phyloP scores from a whole-genome alignment of 2,888 invertebrate genomes.

The Hybos culiciformis region DNA sequence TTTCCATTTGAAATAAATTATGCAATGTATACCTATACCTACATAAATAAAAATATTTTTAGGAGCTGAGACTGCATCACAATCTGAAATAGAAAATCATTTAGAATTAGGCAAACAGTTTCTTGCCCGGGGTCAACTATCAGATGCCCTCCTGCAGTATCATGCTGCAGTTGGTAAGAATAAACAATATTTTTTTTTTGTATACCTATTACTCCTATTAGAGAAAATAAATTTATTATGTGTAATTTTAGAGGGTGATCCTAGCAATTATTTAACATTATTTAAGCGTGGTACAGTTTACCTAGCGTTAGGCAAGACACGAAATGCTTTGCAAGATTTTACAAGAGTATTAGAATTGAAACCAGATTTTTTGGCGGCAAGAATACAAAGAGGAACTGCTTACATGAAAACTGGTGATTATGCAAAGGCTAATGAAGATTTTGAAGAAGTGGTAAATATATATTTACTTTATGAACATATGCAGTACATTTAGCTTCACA shows the following conservation, averaged over 20 bases:
- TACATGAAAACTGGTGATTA: constrained; percentile 81
- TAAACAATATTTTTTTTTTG: constrained; percentile 1
- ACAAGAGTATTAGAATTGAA: constrained; percentile 85
- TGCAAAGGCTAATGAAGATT: constrained; percentile 68
- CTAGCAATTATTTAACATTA: constrained; percentile 87
- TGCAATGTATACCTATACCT: background rate
- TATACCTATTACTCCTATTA: constrained; percentile 8
- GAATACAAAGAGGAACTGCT: constrained; percentile 71
- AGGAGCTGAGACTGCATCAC: constrained; percentile 53
- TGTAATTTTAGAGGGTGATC: constrained; percentile 68
- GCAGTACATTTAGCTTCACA: background rate
- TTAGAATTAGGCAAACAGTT: constrained; percentile 87
- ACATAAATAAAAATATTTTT: constrained; percentile 15
- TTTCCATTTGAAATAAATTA: background rate
- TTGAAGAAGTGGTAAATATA: constrained; percentile 65
- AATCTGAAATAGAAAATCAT: constrained; percentile 79
- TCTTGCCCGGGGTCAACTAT: constrained; percentile 81
- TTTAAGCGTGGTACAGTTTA: constrained; percentile 94
- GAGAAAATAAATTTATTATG: constrained; percentile 1
- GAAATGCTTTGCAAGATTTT: constrained; percentile 88
- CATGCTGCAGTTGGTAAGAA: constrained; percentile 88
- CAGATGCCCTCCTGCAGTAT: constrained; percentile 93
- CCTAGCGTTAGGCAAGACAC: constrained; percentile 88
- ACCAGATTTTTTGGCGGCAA: constrained; percentile 85
- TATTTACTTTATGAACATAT: background rate